Conservation (phyloP, 1,140 invertebrate species). For the Capitella teleta region DNA sequence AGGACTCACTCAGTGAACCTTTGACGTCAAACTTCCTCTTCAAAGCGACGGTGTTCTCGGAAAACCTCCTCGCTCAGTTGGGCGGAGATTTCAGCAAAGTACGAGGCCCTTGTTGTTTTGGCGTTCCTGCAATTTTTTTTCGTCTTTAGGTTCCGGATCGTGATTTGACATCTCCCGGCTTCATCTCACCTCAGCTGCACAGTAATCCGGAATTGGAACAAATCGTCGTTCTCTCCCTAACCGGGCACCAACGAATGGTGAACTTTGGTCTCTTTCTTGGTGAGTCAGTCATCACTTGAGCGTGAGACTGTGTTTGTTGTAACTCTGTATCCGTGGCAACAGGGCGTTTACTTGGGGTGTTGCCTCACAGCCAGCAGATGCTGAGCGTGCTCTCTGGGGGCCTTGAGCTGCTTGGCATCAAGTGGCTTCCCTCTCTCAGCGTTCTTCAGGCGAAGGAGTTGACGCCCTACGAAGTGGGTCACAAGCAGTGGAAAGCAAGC, state of each 20-base stretch:
- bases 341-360: slow-evolving; percentile 23
- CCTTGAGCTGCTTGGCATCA: slow-evolving; percentile 33
- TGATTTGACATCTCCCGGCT: slow-evolving; percentile 20
- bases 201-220: slow-evolving; percentile 32
- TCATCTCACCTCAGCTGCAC: slow-evolving; percentile 20
- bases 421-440: slow-evolving; percentile 28
- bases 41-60: slow-evolving; percentile 25
- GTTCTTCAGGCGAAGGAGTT: slow-evolving; percentile 30
- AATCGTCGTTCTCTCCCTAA: slow-evolving; percentile 23
- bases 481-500: slow-evolving; percentile 27
- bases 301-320: too few species aligned
- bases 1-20: background rate
- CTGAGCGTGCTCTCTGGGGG: slow-evolving; percentile 17
- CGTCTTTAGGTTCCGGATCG: slow-evolving; percentile 23
- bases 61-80: slow-evolving; percentile 18
- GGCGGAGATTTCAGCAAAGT: slow-evolving; percentile 33
- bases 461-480: slow-evolving; percentile 33
- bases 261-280: slow-evolving; percentile 27
- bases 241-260: slow-evolving; percentile 25
- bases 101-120: background rate
- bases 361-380: slow-evolving; percentile 23
- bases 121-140: background rate
- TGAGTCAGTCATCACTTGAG: too few species aligned
- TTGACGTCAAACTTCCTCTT: slow-evolving; percentile 21
- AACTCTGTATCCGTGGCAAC: slow-evolving; percentile 2